Conservation (phyloP, 2,888 invertebrate species). For the Leucozona laternaria region DNA sequence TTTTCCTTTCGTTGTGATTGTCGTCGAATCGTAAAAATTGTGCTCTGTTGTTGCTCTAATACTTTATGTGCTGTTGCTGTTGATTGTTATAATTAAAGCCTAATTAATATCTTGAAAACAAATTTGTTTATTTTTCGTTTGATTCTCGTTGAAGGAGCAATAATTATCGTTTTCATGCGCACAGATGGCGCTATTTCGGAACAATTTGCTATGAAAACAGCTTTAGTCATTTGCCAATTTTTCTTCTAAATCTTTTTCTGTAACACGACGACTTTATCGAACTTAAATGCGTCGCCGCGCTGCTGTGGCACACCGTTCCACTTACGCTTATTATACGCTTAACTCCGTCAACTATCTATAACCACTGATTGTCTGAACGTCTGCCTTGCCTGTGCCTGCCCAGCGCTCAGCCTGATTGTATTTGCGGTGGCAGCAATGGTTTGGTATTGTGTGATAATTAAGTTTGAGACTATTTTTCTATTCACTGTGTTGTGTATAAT, state of each 20-base stretch:
- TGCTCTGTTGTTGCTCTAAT: not conserved
- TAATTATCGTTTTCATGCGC: not conserved
- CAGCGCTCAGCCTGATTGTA: not conserved
- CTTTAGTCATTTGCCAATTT: constrained; percentile 36
- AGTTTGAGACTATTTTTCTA: not conserved
- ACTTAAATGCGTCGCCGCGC: constrained; percentile 46
- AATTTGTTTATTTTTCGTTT: not conserved
- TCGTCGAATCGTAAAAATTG: not conserved
- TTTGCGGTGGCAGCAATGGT: not conserved
- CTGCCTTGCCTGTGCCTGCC: not conserved
- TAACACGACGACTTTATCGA: constrained; percentile 47
- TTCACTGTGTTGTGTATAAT: not conserved
- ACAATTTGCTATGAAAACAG: constrained; percentile 17
- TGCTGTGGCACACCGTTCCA: constrained; percentile 15
- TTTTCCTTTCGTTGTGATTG: not conserved
- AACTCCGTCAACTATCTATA: constrained; percentile 14
- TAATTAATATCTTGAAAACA: not conserved
- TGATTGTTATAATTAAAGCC: not conserved
- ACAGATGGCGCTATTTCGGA: constrained; percentile 60
- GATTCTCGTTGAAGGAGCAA: not conserved
- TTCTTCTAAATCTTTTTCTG: constrained; percentile 32
- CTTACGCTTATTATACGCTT: constrained; percentile 33
- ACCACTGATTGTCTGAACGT: constrained; percentile 4
- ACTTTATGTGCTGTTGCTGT: not conserved
- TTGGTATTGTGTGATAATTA: constrained; percentile 8